Percentiles rank a stretch among this genome's conserved stretches.
Evolutionary conservation across 2,797 vertebrate genomes (phyloP).

Genomic region (Mormyrus proboscirostris): DNA sequence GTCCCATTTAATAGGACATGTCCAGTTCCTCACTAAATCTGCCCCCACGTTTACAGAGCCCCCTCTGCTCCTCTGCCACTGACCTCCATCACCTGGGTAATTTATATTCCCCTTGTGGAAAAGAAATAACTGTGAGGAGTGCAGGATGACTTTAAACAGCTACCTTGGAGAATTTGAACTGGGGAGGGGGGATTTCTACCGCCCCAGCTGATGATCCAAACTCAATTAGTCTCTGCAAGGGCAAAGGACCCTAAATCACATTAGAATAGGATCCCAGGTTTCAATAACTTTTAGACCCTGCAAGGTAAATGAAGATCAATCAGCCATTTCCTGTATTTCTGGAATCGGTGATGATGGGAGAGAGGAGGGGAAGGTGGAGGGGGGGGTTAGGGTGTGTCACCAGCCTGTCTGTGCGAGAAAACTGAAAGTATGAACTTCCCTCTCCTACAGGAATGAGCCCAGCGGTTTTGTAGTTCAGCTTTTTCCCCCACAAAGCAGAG

Average conservation of each 20-base stretch:
- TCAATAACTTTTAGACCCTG: constrained; percentile 73
- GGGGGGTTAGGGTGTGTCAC: neutral
- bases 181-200: neutral
- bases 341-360: neutral
- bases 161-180: neutral
- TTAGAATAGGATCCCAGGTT: constrained; percentile 68
- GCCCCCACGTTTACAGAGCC: neutral
- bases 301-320: constrained; percentile 72
- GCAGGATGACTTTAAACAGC: neutral
- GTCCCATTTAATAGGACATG: neutral
- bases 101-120: neutral
- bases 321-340: constrained; percentile 31
- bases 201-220: constrained; percentile 10
- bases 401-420: neutral
- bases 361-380: neutral
- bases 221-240: constrained; percentile 56
- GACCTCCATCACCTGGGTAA: neutral
- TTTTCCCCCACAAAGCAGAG: neutral
- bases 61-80: neutral
- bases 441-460: too few relatives aligned
- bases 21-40: neutral
- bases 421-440: neutral
- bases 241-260: constrained; percentile 58
- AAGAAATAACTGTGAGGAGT: neutral
- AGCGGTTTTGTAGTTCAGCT: neutral